A percentile compares a stretch with the other conserved stretches of the same genome.
phyloP scores from a whole-genome alignment of 2,113 vertebrate species.

The Raphicerus campestris region DNA sequence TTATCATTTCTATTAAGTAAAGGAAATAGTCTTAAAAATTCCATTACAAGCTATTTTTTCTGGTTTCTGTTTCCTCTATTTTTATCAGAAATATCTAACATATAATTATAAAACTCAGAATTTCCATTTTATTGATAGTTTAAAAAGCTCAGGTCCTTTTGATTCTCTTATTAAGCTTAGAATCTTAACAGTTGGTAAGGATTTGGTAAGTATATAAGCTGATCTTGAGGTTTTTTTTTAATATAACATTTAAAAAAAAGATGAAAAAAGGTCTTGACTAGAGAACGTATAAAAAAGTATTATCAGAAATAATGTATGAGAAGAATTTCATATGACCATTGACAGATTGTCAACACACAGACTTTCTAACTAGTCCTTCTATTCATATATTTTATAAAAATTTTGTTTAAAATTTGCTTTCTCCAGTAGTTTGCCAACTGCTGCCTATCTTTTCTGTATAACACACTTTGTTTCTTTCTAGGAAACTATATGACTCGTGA shows the following conservation, averaged over 20 bases:
- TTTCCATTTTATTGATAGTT: neutral
- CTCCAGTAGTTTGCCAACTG: neutral
- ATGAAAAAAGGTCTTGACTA: neutral
- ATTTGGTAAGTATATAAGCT: slow-evolving; percentile 1
- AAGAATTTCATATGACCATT: neutral
- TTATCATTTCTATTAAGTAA: neutral
- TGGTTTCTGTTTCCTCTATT: neutral
- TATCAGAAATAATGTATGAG: neutral
- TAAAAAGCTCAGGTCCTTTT: neutral
- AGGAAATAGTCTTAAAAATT: slow-evolving; percentile 16
- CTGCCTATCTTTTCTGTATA: neutral
- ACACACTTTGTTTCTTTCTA: neutral
- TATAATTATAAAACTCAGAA: neutral
- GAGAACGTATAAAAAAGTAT: neutral
- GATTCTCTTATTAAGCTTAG: neutral
- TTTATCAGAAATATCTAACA: neutral
- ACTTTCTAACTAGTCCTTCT: neutral
- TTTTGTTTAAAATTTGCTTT: neutral
- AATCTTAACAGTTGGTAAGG: neutral
- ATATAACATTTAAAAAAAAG: neutral
- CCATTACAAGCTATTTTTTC: neutral
- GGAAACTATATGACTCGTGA: neutral
- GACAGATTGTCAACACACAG: neutral
- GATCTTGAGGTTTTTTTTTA: neutral
- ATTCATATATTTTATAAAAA: neutral